A percentile compares a stretch with the other conserved stretches of the same genome.
These are phyloP conservation scores for Caenorhabditis brenneri DNA, from an alignment of 1,140 invertebrate species.

Conservation along the genomic window DNA sequence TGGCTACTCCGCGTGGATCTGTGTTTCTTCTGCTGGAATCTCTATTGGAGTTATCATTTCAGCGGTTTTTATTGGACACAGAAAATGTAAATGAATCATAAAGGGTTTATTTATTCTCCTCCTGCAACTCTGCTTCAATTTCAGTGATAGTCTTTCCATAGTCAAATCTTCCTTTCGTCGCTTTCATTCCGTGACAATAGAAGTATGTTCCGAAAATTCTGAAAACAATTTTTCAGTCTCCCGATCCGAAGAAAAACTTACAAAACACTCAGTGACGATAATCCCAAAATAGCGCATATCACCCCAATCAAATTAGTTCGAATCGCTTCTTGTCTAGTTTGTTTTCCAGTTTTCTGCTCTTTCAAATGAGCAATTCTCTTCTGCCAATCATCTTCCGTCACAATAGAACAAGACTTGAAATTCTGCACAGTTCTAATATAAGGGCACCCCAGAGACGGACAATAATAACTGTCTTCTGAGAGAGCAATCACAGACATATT, in stretches of 20 bases:
- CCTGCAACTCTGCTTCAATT: neutral
- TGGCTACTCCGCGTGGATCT: neutral
- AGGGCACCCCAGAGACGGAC: slow-evolving; percentile 63
- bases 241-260: neutral
- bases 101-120: slow-evolving; percentile 8
- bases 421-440: slow-evolving; percentile 67
- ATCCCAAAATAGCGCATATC: neutral
- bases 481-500: slow-evolving; percentile 58
- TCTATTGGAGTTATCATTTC: neutral
- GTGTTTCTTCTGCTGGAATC: neutral
- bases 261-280: neutral
- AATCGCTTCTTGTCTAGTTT: slow-evolving; percentile 44
- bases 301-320: slow-evolving; percentile 26
- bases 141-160: neutral
- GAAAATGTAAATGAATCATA: neutral
- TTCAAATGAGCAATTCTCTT: neutral
- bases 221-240: slow-evolving; percentile 3
- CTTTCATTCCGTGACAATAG: slow-evolving; percentile 62
- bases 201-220: slow-evolving; percentile 61
- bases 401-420: slow-evolving; percentile 54
- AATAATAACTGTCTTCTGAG: slow-evolving; percentile 65
- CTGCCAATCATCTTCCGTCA: slow-evolving; percentile 61
- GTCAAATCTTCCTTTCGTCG: slow-evolving; percentile 22
- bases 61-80: neutral
- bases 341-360: slow-evolving; percentile 29